phyloP scores from a whole-genome alignment of 2,888 invertebrate species.

The Philonicus albiceps region DNA sequence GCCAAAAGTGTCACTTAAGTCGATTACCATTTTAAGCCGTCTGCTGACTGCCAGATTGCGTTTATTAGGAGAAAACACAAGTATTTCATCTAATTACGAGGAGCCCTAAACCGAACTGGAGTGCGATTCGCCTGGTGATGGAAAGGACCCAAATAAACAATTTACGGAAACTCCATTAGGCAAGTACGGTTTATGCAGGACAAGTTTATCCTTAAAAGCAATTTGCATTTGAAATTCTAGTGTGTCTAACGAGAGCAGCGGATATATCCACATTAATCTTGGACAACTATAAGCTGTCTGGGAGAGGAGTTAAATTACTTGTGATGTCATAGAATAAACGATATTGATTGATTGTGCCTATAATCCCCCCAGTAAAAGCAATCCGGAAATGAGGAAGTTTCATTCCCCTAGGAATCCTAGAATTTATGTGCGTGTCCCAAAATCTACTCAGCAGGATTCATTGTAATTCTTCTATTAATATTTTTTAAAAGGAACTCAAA shows the following conservation, averaged over 20 bases:
- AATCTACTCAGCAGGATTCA: not conserved
- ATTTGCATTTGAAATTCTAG: constrained; percentile 20
- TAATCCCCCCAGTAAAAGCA: not conserved
- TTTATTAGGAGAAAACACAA: constrained; percentile 13
- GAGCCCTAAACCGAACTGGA: not conserved
- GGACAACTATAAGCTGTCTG: not conserved
- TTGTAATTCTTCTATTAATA: not conserved
- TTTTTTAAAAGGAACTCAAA: not conserved
- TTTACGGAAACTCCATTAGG: constrained; percentile 6
- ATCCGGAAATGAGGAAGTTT: not conserved
- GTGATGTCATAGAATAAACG: not conserved
- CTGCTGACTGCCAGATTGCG: constrained; percentile 10
- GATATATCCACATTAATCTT: not conserved
- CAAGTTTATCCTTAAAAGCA: not conserved
- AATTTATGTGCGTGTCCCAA: not conserved
- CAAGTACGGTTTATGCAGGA: not conserved
- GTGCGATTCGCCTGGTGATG: not conserved
- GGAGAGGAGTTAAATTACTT: not conserved
- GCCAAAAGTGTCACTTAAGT: constrained; percentile 33
- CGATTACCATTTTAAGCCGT: constrained; percentile 21
- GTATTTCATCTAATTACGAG: constrained; percentile 24
- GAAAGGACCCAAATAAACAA: constrained; percentile 1
- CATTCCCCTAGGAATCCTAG: not conserved
- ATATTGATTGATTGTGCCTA: not conserved
- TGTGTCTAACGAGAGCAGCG: not conserved